phyloP scores from a whole-genome alignment of 2,113 vertebrate genomes.

The Chascanopsetta lugubris region DNA sequence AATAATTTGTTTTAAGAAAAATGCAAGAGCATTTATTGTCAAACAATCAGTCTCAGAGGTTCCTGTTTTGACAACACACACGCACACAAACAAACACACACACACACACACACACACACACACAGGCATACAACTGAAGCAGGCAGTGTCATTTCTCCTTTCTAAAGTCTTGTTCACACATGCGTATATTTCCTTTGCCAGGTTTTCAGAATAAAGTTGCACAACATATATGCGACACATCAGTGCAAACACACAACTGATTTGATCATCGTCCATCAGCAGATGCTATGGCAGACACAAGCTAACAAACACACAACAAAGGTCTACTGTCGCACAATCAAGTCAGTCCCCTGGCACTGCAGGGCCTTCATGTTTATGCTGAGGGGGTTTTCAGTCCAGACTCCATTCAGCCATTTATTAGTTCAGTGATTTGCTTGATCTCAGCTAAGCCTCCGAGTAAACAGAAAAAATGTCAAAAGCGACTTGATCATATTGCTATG shows the following conservation, averaged over 20 bases:
- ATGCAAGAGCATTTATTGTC: background rate
- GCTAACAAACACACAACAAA: slow-evolving; percentile 45
- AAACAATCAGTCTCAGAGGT: slow-evolving; percentile 17
- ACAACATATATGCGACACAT: slow-evolving; percentile 16
- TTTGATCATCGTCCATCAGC: slow-evolving; percentile 5
- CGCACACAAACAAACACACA: slow-evolving; percentile 7
- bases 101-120: slow-evolving; percentile 6
- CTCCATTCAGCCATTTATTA: slow-evolving; percentile 6
- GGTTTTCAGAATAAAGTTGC: slow-evolving; percentile 8
- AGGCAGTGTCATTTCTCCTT: slow-evolving; percentile 55
- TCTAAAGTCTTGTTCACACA: slow-evolving; percentile 59
- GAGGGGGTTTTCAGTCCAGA: slow-evolving; percentile 33
- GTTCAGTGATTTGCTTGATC: background rate
- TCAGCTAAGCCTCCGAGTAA: background rate
- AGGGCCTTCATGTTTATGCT: background rate
- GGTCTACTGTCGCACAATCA: slow-evolving; percentile 3
- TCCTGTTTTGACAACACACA: slow-evolving; percentile 39
- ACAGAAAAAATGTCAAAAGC: background rate
- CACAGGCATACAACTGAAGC: slow-evolving; percentile 32
- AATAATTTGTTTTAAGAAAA: background rate
- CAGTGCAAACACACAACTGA: slow-evolving; percentile 33
- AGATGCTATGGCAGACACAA: slow-evolving; percentile 34
- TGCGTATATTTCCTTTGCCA: slow-evolving; percentile 59
- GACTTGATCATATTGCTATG: background rate
- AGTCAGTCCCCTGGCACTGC: slow-evolving; percentile 20